phyloP scores from a whole-genome alignment of 2,113 vertebrate genomes.

The Gnathonemus echidnorhynchus region DNA sequence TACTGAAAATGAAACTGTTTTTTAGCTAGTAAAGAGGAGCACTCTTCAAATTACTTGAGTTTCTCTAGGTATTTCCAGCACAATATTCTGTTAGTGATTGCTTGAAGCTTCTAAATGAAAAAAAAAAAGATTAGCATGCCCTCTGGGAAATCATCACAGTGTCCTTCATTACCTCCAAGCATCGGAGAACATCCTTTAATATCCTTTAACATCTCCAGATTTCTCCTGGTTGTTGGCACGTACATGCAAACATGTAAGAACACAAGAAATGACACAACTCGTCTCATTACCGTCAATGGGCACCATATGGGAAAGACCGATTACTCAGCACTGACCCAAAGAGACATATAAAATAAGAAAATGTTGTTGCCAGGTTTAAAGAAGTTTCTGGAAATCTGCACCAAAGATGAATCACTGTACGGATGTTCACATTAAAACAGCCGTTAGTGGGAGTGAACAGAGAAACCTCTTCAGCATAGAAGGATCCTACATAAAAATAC shows the following conservation, averaged over 20 bases:
- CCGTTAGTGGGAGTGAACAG: neutral
- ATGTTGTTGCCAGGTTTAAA: neutral
- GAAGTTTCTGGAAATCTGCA: neutral
- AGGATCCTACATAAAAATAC: neutral
- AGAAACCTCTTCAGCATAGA: neutral
- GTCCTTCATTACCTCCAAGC: constrained; percentile 1
- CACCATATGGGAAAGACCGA: neutral
- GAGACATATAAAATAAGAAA: neutral
- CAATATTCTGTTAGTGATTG: neutral
- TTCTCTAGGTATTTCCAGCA: neutral
- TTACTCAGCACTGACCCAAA: neutral
- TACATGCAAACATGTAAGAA: neutral
- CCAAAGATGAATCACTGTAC: neutral
- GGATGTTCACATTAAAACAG: neutral
- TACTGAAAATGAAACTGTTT: neutral
- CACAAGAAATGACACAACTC: neutral
- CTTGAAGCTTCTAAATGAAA: constrained; percentile 5
- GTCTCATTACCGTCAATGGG: neutral
- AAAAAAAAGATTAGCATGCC: constrained; percentile 4
- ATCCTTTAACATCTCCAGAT: neutral
- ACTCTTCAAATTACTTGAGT: neutral
- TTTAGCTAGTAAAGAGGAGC: neutral
- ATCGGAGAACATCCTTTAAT: neutral
- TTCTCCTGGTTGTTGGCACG: neutral
- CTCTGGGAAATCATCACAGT: constrained; percentile 1